A percentile compares a stretch with the other conserved stretches of the same genome.
These are phyloP conservation scores for Esox masquinongy DNA, from an alignment of 2,797 vertebrate species.

Conservation along the genomic window DNA sequence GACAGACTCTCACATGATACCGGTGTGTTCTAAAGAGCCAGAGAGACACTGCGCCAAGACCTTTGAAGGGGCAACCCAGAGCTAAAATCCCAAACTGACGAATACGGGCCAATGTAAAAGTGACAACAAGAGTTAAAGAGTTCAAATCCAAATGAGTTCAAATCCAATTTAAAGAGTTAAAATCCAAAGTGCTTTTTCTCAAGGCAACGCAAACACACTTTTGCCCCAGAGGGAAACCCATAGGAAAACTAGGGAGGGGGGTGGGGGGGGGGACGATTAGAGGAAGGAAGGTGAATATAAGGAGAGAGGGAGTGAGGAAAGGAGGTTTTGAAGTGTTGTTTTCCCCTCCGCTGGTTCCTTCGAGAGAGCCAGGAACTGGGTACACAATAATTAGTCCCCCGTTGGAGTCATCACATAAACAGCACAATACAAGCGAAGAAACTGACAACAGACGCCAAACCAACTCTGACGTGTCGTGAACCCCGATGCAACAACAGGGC, in stretches of 20 bases:
- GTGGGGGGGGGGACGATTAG: neutral
- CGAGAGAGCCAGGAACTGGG: neutral
- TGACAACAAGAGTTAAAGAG: neutral
- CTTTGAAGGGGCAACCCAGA: too few species aligned
- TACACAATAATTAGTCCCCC: slow-evolving; percentile 7
- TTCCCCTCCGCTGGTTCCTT: neutral
- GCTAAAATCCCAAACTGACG: neutral
- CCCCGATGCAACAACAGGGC: neutral
- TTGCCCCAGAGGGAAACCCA: neutral
- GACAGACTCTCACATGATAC: neutral
- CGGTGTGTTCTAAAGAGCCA: neutral
- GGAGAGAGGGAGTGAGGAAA: slow-evolving; percentile 7
- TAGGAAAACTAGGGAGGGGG: neutral
- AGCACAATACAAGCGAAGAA: slow-evolving; percentile 2
- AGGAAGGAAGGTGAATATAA: slow-evolving; percentile 4
- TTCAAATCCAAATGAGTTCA: too few species aligned
- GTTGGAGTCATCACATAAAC: slow-evolving; percentile 5
- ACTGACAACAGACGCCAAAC: neutral
- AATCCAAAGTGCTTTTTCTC: neutral
- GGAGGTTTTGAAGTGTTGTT: slow-evolving; percentile 10
- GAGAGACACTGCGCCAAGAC: neutral
- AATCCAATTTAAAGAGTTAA: too few species aligned
- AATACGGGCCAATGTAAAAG: neutral
- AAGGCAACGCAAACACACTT: neutral
- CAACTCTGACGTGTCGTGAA: neutral